Evolutionary conservation across 2,888 invertebrate genomes (phyloP).

Genomic region (Troides aeacus): DNA sequence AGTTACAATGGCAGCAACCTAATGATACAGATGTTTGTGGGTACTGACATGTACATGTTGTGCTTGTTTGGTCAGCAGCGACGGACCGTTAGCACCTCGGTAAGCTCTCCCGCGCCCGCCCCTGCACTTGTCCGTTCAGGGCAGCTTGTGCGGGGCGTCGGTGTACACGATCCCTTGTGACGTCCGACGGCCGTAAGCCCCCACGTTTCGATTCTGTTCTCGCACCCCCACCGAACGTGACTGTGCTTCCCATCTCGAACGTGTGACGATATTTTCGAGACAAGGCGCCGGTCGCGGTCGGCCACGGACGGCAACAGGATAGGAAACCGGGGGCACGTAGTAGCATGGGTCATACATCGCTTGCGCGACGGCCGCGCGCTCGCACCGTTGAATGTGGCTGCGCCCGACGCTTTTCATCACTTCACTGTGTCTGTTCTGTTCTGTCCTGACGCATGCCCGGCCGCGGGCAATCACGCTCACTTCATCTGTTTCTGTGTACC

Average conservation of each 20-base stretch:
- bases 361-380: constrained; percentile 78
- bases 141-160: constrained; percentile 66
- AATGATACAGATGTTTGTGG: constrained; percentile 62
- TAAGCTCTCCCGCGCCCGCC: constrained; percentile 67
- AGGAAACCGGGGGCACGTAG: constrained; percentile 59
- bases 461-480: constrained; percentile 76
- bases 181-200: constrained; percentile 71
- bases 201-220: constrained; percentile 40
- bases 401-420: constrained; percentile 79
- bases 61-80: constrained; percentile 80
- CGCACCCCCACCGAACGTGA: constrained; percentile 29
- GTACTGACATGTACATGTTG: constrained; percentile 77
- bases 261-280: constrained; percentile 30
- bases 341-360: constrained; percentile 80
- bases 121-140: constrained; percentile 47
- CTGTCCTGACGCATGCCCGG: constrained; percentile 79
- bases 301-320: constrained; percentile 40
- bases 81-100: constrained; percentile 79
- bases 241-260: constrained; percentile 32
- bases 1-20: constrained; percentile 39
- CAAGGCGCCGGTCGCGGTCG: constrained; percentile 32
- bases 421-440: constrained; percentile 78
- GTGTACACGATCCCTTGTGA: constrained; percentile 74
- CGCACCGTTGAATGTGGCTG: constrained; percentile 79
- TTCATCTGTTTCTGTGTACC: constrained; percentile 78